Base-by-base conservation (phyloP, 2,113 vertebrate genomes). In the Dunckerocampus dactyliophorus region DNA sequence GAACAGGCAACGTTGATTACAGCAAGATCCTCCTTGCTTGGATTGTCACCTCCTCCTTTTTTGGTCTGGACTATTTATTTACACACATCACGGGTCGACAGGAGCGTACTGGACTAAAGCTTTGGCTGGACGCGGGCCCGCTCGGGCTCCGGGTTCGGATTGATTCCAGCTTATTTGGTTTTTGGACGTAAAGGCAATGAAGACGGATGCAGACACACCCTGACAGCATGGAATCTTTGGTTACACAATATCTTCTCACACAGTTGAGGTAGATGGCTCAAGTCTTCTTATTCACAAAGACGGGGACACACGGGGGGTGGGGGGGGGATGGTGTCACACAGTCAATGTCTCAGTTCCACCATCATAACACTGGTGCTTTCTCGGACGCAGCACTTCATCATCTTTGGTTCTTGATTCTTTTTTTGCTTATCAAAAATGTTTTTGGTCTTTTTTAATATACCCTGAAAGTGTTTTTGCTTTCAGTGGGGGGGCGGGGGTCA, bases 161-260 rank as follows among this genome's bases (percentile, higher is more conserved):
- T 91, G 90, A 90, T 91, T 91, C 90, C 89, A 91, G 90, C 89
- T 88, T 85, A 83, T 88, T 90, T 89, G 85, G 88, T 88, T 89
- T 1, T 12, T 85, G 80, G 75, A 85, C 83, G 84, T 72, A 86
- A 87, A 89, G 85, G 79, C 81, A 43, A 84, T 85, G 87, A 83
- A 82, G 76, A 85, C 83, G 81, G 81, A 80, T 80, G 83, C 56
- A 73, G 81, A 83, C 69, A 88, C 88, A 89, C 87, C 89, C 88
- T 90, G 89, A 90, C 84, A 81, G 89, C 80, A 90, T 86, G 88
- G 88, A 85, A 86, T 90, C 91, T 92, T 92, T 92, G 90, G 91
- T 90, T 91, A 87, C 88, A 86, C 78, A 88, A 90, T 82, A 87
- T 88, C 82, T 89, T 87, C 83, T 85, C 85, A 90, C 85, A 90